Evolutionary conservation across 2,797 vertebrate species (phyloP).

Genomic region (Anguilla pacifica): DNA sequence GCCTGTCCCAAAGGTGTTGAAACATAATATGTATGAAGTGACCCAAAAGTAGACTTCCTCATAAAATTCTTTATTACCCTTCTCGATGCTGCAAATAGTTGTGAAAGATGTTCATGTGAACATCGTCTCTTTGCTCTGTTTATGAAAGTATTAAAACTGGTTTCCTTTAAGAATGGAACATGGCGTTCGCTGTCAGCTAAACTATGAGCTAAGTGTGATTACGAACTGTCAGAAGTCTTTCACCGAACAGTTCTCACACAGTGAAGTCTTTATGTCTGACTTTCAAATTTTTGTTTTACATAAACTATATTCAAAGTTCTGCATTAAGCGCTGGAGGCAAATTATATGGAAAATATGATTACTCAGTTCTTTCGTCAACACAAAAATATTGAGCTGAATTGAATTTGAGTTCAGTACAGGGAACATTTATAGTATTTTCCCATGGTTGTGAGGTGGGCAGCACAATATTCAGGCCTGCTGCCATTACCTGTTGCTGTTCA

Average conservation of each 20-base stretch:
- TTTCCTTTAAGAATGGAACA: not conserved
- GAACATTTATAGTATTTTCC: not conserved
- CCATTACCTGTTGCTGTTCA: not conserved
- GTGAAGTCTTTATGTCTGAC: not conserved
- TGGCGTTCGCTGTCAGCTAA: not conserved
- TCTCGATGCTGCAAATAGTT: not conserved
- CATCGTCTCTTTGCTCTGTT: not conserved
- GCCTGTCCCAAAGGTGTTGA: not conserved
- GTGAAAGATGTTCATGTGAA: not conserved
- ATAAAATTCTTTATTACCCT: not conserved
- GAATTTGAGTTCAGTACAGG: not conserved
- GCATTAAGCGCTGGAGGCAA: not conserved
- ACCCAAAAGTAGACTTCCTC: not conserved
- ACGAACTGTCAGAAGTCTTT: not conserved
- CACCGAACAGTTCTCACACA: slow-evolving; percentile 18
- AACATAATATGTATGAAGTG: not conserved
- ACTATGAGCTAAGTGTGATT: not conserved
- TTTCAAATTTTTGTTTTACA: slow-evolving; percentile 16
- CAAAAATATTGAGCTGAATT: not conserved
- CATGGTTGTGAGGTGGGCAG: slow-evolving; percentile 1
- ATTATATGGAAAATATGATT: slow-evolving; percentile 16
- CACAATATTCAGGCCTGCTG: not conserved
- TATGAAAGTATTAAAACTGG: not conserved
- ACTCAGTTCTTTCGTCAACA: slow-evolving; percentile 12
- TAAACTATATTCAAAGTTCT: slow-evolving; percentile 15